phyloP scores from a whole-genome alignment of 1,140 invertebrate genomes.

The Ephestia elutella region DNA sequence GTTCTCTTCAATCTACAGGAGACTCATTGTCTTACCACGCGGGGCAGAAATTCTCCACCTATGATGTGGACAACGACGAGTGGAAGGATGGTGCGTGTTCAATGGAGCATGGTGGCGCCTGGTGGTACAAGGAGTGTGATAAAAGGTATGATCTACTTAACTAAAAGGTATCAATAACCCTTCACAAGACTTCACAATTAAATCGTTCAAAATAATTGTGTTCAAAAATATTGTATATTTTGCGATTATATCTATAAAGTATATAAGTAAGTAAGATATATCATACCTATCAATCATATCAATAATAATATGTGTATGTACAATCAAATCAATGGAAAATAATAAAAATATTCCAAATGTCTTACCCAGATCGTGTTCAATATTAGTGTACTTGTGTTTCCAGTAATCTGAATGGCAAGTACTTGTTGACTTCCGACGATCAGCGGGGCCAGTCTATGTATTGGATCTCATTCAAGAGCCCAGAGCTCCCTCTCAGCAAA shows the following conservation, averaged over 20 bases:
- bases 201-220: no score
- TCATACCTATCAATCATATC: no score
- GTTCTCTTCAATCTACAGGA: conserved; percentile 42
- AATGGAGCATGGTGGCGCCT: conserved; percentile 76
- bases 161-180: no score
- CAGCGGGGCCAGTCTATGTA: conserved; percentile 76
- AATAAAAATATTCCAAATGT: no score
- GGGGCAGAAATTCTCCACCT: conserved; percentile 82
- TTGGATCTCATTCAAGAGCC: conserved; percentile 77
- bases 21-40: conserved; percentile 83
- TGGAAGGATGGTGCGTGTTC: conserved; percentile 82
- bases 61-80: conserved; percentile 83
- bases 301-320: no score
- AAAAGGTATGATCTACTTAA: conserved; percentile 69
- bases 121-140: conserved; percentile 79
- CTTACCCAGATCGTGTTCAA: no score
- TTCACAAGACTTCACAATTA: no score
- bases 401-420: conserved; percentile 77
- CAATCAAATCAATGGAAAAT: no score
- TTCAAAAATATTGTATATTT: no score
- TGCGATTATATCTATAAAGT: no score
- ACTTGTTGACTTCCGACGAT: conserved; percentile 72
- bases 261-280: no score
- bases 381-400: conserved; percentile 6
- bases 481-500: conserved; percentile 71